Conservation (phyloP, 2,113 vertebrate species). For the Pavo muticus region DNA sequence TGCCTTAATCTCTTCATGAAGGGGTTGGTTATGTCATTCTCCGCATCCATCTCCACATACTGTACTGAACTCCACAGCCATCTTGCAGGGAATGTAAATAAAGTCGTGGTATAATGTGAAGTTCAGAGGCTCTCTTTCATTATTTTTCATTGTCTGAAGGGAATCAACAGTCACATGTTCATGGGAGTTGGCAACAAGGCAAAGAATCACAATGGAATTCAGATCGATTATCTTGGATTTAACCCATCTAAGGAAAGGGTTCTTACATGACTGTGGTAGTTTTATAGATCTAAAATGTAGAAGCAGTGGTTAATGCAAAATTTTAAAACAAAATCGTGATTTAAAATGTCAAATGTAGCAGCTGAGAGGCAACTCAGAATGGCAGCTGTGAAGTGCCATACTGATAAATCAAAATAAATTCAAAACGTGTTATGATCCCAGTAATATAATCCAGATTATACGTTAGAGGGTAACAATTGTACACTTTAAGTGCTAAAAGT, state of each 20-base stretch:
- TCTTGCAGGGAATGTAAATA: neutral
- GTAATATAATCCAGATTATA: constrained; percentile 44
- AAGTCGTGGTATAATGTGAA: neutral
- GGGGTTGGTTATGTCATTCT: neutral
- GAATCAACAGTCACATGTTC: neutral
- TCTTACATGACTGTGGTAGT: neutral
- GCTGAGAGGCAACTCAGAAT: constrained; percentile 4
- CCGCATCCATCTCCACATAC: neutral
- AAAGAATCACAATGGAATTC: neutral
- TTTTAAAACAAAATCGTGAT: neutral
- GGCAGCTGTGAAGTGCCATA: constrained; percentile 31
- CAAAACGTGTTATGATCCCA: constrained; percentile 8
- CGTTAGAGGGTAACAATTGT: neutral
- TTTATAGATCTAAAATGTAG: constrained; percentile 20
- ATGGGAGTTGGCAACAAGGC: neutral
- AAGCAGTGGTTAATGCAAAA: neutral
- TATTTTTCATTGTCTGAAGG: neutral
- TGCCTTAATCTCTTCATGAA: neutral
- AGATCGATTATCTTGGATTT: neutral
- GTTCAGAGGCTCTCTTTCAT: neutral
- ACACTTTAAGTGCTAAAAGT: neutral
- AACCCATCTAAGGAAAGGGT: neutral
- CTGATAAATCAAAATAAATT: constrained; percentile 49
- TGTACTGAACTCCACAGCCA: neutral
- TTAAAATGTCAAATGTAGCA: constrained; percentile 30